phyloP scores from a whole-genome alignment of 2,113 vertebrate species.

The Lagenorhynchus albirostris region DNA sequence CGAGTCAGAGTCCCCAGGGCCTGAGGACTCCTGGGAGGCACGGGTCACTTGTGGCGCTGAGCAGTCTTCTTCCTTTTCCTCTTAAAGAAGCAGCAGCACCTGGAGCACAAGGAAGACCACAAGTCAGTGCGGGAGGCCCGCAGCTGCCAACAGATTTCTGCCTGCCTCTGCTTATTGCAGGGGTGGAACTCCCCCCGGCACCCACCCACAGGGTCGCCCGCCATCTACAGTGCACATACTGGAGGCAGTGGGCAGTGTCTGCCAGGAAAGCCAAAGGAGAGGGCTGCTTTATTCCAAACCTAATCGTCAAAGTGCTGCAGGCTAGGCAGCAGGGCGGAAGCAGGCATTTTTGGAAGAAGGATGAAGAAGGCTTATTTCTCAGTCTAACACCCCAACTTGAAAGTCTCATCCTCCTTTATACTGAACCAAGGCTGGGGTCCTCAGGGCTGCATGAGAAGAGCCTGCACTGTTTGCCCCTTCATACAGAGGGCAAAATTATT shows the following conservation, averaged over 20 bases:
- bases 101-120: slow-evolving; percentile 82
- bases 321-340: background rate
- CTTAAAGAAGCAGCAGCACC: slow-evolving; percentile 99
- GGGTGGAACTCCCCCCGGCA: background rate
- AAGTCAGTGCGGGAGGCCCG: background rate
- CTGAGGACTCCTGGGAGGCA: slow-evolving; percentile 79
- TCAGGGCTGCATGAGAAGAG: background rate
- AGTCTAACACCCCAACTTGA: background rate
- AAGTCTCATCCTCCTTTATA: background rate
- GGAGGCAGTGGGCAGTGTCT: background rate
- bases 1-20: slow-evolving; percentile 75
- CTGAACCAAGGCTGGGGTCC: background rate
- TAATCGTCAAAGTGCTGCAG: background rate
- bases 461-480: background rate
- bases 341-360: background rate
- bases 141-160: accelerated
- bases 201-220: slow-evolving; percentile 22
- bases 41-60: slow-evolving; percentile 95
- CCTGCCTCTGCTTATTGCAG: background rate
- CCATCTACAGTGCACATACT: background rate
- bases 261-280: slow-evolving; percentile 1
- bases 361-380: background rate
- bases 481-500: background rate
- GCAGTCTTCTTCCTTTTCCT: slow-evolving; percentile 99
- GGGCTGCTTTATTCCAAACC: background rate